Percentiles rank a stretch among this genome's conserved stretches.
These are phyloP conservation scores for Tragopan temminckii DNA, from an alignment of 2,797 vertebrate genomes.

Conservation along the genomic window DNA sequence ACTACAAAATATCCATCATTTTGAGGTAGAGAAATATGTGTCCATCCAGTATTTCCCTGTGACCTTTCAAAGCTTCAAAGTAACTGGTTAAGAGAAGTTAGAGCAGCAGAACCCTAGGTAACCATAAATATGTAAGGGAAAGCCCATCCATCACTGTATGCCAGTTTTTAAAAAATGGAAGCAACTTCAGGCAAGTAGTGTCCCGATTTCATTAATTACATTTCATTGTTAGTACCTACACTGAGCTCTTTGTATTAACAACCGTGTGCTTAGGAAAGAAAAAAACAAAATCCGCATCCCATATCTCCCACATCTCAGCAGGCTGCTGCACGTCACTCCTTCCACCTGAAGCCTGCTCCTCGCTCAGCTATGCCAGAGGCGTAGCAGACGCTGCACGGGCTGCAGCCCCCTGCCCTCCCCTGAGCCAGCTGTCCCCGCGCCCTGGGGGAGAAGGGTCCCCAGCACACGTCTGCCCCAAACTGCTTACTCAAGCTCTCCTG, in stretches of 20 bases:
- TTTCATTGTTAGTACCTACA: constrained; percentile 34
- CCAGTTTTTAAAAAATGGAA: background rate
- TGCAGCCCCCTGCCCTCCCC: constrained; percentile 23
- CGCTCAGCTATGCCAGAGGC: background rate
- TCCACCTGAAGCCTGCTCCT: constrained; percentile 50
- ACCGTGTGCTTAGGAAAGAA: constrained; percentile 5
- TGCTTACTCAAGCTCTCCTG: background rate
- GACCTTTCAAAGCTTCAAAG: background rate
- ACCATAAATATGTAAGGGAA: background rate
- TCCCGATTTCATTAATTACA: constrained; percentile 36
- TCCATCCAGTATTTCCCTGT: background rate
- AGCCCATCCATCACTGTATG: background rate
- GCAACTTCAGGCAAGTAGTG: constrained; percentile 36
- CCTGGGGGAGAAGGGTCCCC: background rate
- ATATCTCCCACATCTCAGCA: constrained; percentile 69
- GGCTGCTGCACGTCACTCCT: constrained; percentile 69
- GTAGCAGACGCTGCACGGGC: constrained; percentile 21
- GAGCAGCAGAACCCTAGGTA: background rate
- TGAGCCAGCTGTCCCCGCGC: background rate
- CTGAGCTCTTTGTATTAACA: constrained; percentile 58
- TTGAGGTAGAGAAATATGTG: background rate
- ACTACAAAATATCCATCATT: background rate
- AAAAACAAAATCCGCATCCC: constrained; percentile 8
- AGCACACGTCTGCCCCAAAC: background rate
- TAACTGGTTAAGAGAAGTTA: background rate